These are phyloP conservation scores for Neodiprion fabricii DNA, from an alignment of 1,140 invertebrate species.

Conservation along the genomic window DNA sequence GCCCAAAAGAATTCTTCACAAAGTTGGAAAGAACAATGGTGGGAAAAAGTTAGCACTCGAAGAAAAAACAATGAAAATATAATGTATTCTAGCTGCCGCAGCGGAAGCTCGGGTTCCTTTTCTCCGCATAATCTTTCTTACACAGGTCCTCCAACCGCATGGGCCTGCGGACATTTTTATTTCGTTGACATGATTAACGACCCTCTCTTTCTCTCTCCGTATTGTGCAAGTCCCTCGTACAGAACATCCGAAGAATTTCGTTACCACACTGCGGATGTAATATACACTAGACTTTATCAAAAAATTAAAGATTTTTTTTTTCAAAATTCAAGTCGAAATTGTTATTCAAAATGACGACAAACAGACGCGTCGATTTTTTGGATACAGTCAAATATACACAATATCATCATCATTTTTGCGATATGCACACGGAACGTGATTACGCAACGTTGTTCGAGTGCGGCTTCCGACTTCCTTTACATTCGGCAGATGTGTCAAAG, in stretches of 20 bases:
- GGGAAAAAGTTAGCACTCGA: constrained; percentile 5
- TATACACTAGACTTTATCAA: too few relatives aligned
- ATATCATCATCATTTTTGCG: too few relatives aligned
- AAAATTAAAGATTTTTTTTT: too few relatives aligned
- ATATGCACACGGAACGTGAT: too few relatives aligned
- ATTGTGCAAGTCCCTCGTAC: neutral
- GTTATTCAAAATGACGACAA: too few relatives aligned
- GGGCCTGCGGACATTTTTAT: constrained; percentile 37
- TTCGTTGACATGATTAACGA: constrained; percentile 49
- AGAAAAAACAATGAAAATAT: constrained; percentile 38
- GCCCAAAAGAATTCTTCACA: neutral
- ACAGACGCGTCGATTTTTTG: too few relatives aligned
- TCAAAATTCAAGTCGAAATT: too few relatives aligned
- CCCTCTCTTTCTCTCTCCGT: constrained; percentile 3
- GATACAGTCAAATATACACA: too few relatives aligned
- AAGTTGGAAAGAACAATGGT: neutral
- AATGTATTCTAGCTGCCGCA: constrained; percentile 35
- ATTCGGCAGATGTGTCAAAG: too few relatives aligned
- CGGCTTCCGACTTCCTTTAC: too few relatives aligned
- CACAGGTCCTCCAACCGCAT: neutral
- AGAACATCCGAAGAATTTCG: neutral
- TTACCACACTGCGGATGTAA: neutral
- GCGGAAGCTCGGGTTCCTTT: constrained; percentile 22
- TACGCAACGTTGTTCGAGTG: too few relatives aligned
- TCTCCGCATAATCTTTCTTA: constrained; percentile 48